Conservation (phyloP, 2,113 vertebrate species). For the Thunnus thynnus region DNA sequence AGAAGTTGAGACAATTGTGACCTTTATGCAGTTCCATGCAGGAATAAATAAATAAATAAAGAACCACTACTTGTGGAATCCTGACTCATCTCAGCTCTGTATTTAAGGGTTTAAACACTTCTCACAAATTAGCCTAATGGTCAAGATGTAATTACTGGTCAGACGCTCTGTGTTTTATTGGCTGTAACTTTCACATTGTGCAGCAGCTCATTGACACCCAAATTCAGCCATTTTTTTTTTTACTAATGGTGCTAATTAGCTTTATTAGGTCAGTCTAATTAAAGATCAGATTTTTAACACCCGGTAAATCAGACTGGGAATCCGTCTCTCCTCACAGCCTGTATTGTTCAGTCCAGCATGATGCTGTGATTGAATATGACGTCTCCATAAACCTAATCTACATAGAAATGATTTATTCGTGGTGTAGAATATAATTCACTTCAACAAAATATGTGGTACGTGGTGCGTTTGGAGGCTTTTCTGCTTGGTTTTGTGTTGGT, state of each 20-base stretch:
- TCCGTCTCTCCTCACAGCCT: too few relatives aligned
- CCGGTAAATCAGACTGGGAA: not conserved
- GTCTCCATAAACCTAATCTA: too few relatives aligned
- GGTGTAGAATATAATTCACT: too few relatives aligned
- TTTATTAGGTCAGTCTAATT: not conserved
- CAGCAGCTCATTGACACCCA: not conserved
- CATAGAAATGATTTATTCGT: too few relatives aligned
- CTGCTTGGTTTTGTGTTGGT: not conserved
- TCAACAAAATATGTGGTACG: too few relatives aligned
- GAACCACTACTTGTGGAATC: too few relatives aligned
- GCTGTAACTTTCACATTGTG: not conserved
- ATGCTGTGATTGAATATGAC: too few relatives aligned
- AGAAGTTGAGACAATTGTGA: too few relatives aligned
- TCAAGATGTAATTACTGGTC: conserved; percentile 1
- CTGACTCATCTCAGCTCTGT: too few relatives aligned
- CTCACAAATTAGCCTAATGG: conserved; percentile 13
- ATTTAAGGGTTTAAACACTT: not conserved
- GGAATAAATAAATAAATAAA: too few relatives aligned
- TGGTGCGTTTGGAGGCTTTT: not conserved
- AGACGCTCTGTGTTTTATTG: not conserved
- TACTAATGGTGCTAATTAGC: not conserved
- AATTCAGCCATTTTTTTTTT: not conserved
- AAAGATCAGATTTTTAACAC: not conserved
- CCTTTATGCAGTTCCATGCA: too few relatives aligned
- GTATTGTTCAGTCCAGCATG: too few relatives aligned